Evolutionary conservation across 2,888 invertebrate species (phyloP).

Genomic region (Hedychridium roseum): DNA sequence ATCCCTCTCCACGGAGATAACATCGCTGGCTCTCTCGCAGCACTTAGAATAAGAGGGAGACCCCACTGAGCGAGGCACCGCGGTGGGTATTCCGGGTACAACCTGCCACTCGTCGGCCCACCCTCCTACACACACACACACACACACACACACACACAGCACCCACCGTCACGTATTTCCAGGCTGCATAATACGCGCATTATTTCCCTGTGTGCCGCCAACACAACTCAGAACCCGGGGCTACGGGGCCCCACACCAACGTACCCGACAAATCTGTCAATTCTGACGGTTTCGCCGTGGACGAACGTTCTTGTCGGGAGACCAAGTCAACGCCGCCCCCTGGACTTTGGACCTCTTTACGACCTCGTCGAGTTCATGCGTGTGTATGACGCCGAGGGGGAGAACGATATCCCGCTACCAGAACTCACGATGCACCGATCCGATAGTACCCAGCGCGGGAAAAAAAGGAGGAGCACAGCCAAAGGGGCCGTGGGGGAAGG

Average conservation of each 20-base stretch:
- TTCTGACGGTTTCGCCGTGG: too few species aligned
- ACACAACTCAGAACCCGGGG: constrained; percentile 17
- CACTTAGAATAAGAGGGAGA: constrained; percentile 52
- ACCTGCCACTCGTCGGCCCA: constrained; percentile 63
- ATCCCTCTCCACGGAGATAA: constrained; percentile 58
- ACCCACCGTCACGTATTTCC: too few species aligned
- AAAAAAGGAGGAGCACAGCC: constrained; percentile 17
- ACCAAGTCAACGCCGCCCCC: too few species aligned
- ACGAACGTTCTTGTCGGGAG: too few species aligned
- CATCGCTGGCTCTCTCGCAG: constrained; percentile 40
- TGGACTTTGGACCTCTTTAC: too few species aligned
- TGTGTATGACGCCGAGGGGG: not conserved
- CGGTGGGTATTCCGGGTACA: constrained; percentile 62
- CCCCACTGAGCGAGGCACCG: constrained; percentile 58
- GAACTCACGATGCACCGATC: constrained; percentile 30
- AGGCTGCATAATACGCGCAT: too few species aligned
- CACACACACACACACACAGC: not conserved
- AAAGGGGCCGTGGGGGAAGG: too few species aligned
- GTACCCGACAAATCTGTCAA: too few species aligned
- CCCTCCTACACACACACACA: constrained; percentile 46
- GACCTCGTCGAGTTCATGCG: not conserved
- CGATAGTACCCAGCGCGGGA: constrained; percentile 24
- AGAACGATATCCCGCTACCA: constrained; percentile 3
- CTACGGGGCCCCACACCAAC: too few species aligned
- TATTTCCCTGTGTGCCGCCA: too few species aligned